These are phyloP conservation scores for Lepidotrigona ventralis DNA, from an alignment of 1,140 invertebrate species.

Conservation along the genomic window DNA sequence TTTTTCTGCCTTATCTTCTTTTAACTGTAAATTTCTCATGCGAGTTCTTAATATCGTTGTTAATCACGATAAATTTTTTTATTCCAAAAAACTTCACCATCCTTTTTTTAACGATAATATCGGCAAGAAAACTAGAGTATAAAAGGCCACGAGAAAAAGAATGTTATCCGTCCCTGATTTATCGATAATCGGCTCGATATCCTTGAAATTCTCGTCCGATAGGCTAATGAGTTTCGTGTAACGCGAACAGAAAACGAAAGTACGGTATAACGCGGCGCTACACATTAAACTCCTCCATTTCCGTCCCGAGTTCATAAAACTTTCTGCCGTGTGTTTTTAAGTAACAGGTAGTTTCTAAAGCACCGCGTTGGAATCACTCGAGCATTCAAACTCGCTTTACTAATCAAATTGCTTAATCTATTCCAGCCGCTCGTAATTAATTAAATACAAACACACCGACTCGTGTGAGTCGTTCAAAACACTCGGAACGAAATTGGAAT, in stretches of 20 bases:
- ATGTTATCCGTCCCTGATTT: conserved; percentile 19
- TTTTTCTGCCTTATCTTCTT: background rate
- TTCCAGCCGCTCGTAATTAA: too few species aligned
- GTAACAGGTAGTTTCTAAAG: background rate
- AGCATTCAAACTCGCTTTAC: too few species aligned
- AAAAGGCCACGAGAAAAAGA: conserved; percentile 12
- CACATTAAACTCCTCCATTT: background rate
- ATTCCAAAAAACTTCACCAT: background rate
- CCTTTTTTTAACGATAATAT: background rate
- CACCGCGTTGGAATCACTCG: too few species aligned
- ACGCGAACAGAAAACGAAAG: conserved; percentile 27
- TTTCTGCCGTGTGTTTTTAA: background rate
- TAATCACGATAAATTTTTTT: background rate
- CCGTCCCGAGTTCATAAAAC: background rate
- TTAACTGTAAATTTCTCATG: background rate
- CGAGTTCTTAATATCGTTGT: background rate
- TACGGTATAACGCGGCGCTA: background rate
- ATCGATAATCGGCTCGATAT: background rate
- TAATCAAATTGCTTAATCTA: too few species aligned
- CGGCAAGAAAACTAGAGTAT: background rate
- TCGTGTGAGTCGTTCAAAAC: too few species aligned
- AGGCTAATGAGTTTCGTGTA: background rate
- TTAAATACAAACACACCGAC: too few species aligned
- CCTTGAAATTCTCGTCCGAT: conserved; percentile 26
- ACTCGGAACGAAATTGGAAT: too few species aligned